phyloP scores from a whole-genome alignment of 2,797 vertebrate species.

The Vultur gryphus region DNA sequence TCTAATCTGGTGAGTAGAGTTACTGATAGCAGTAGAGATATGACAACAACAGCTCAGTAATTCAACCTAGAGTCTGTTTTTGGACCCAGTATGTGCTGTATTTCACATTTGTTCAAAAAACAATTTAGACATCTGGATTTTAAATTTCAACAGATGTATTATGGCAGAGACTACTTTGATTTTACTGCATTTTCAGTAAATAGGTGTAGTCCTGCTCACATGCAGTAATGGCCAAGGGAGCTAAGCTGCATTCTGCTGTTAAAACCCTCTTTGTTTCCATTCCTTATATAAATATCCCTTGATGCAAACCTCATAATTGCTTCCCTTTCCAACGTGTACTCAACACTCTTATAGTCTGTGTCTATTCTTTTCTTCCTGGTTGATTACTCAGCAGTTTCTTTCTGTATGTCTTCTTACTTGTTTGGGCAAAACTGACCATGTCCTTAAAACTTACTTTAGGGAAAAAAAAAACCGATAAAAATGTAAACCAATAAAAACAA shows the following conservation, averaged over 20 bases:
- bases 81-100: background rate
- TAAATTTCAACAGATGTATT: background rate
- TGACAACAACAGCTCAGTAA: background rate
- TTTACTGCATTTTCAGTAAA: background rate
- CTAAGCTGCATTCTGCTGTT: background rate
- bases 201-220: background rate
- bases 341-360: background rate
- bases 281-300: background rate
- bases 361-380: background rate
- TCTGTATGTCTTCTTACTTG: background rate
- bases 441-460: background rate
- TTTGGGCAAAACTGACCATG: background rate
- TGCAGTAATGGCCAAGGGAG: background rate
- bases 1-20: background rate
- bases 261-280: background rate
- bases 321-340: background rate
- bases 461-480: fast-evolving
- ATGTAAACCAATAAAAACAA: background rate
- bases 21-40: background rate
- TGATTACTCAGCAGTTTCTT: conserved; percentile 6
- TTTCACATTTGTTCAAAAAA: background rate
- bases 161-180: background rate
- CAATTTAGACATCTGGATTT: background rate
- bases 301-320: background rate
- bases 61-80: background rate